These are phyloP conservation scores for Aythya fuligula DNA, from an alignment of 2,797 vertebrate genomes.

Conservation along the genomic window DNA sequence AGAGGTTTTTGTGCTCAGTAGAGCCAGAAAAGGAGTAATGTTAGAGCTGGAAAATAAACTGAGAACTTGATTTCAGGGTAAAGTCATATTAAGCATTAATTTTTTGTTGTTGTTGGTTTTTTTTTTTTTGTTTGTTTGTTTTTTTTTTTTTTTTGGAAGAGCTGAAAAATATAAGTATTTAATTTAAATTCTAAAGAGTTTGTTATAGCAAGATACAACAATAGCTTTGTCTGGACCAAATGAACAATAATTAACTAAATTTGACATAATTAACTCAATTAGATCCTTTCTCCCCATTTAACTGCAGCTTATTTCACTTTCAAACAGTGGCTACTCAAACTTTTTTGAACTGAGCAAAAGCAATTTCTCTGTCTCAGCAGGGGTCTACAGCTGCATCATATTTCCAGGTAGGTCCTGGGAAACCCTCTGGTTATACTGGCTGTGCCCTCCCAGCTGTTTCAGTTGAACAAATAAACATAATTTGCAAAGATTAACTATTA, in stretches of 20 bases:
- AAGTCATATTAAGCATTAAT: neutral
- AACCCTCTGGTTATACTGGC: neutral
- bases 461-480: neutral
- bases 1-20: neutral
- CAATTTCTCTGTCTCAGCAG: neutral
- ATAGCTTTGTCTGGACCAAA: neutral
- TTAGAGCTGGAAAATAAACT: neutral
- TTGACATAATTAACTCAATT: neutral
- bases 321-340: neutral
- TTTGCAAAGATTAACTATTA: neutral
- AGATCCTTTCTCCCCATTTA: conserved; percentile 1
- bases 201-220: neutral
- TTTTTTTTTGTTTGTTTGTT: neutral
- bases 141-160: neutral
- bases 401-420: neutral
- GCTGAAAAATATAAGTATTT: neutral
- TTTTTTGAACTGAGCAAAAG: neutral
- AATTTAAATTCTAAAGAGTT: neutral
- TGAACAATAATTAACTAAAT: conserved; percentile 25
- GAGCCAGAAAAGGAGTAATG: neutral
- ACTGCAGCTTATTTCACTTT: conserved; percentile 2
- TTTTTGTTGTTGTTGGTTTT: neutral
- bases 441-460: neutral
- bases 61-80: neutral
- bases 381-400: neutral